A percentile compares a stretch with the other conserved stretches of the same genome.
Evolutionary conservation across 2,888 invertebrate genomes (phyloP).

Genomic region (Copidosoma aretas): DNA sequence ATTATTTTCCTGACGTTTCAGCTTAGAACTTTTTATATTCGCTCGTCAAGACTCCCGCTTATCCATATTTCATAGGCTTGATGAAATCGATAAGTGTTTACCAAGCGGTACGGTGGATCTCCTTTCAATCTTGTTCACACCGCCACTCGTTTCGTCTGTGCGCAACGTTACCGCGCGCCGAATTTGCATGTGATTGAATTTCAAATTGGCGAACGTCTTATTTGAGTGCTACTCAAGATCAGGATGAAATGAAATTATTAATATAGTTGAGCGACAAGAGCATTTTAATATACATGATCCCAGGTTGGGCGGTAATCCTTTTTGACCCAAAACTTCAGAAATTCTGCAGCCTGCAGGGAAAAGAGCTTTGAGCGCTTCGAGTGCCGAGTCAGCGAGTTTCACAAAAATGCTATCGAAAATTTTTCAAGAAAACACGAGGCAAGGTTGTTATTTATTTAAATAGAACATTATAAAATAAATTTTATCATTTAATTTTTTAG

Average conservation of each 20-base stretch:
- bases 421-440: constrained; percentile 1
- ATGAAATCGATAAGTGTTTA: constrained; percentile 58
- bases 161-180: constrained; percentile 43
- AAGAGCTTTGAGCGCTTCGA: constrained; percentile 28
- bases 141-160: constrained; percentile 47
- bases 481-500: no score
- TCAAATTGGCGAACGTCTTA: constrained; percentile 54
- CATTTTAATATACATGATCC: constrained; percentile 48
- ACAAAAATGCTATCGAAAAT: constrained; percentile 22
- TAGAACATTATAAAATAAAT: no score
- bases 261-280: constrained; percentile 49
- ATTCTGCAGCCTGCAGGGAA: constrained; percentile 43
- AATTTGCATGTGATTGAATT: constrained; percentile 62
- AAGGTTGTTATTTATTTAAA: neutral
- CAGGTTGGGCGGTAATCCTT: constrained; percentile 35
- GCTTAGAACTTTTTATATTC: no score
- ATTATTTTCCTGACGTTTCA: no score
- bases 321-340: constrained; percentile 50
- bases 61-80: constrained; percentile 60
- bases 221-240: constrained; percentile 49
- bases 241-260: constrained; percentile 55
- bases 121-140: constrained; percentile 52
- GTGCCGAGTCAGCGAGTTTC: constrained; percentile 45
- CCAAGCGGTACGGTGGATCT: constrained; percentile 53
- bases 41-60: constrained; percentile 42